Base-by-base conservation (phyloP, 1,140 invertebrate species). In the Polypedilum pembai region DNA sequence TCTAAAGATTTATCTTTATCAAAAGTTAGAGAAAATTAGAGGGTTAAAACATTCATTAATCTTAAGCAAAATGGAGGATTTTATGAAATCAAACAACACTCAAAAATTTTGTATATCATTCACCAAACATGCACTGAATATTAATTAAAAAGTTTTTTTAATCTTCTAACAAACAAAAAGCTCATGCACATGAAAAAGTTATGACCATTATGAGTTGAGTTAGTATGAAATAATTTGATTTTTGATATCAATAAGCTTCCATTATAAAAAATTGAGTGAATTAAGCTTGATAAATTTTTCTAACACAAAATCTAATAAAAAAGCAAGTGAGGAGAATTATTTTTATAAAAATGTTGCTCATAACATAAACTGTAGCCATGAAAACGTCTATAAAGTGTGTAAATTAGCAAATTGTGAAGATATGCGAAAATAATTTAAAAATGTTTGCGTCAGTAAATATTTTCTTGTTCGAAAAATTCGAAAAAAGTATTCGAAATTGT, bases 101-200 rank as follows among this genome's bases (percentile, higher is more conserved):
- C n/a, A n/a, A n/a, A n/a, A n/a, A n/a, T n/a, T n/a, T n/a, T n/a
- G 15, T 45, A 45, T 56, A 56, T 56, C 45, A 15, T n/a, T n/a
- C 45, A 56, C n/a, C 3, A n/a, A 56, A 56, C 45, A 69, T 69
- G 3, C 65, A 69, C 65, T 69, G 65, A 18, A 69, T 69, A 69
- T 69, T 69, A 69, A 69, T 69, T 69, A 69, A 69, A 69, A 69
- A 69, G n/a, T n/a, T 8, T 69, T 56, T 69, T 69, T 69, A 69
- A 69, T 69, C 65, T 69, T 7, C 65, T 20, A 21, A 18, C 65
- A 69, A 69, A 69, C 65, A 20, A 69, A 33, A 69, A 69, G 65
- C 65, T 69, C 17, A 45, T 45, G 41, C 3, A 56, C n/a, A 56
- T 15, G 15, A 15, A 56, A 10, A 56, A 15, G n/a, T 8, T 41